Evolutionary conservation across 2,888 invertebrate genomes (phyloP), one percentile per base, ranked within the genome.

Genomic region (Leptothorax acervorum): DNA sequence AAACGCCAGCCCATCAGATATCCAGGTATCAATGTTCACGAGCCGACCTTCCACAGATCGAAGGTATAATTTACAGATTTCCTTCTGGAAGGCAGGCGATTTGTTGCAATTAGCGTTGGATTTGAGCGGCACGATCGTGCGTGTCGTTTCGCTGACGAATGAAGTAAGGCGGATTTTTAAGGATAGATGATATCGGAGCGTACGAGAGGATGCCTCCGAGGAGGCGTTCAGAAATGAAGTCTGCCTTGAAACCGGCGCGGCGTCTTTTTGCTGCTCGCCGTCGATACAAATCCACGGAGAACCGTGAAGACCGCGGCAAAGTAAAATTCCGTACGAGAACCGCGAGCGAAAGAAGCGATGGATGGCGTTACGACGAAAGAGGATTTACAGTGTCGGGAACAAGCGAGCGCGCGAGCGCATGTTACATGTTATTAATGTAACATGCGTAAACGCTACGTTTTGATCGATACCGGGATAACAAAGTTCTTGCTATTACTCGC

Each of bases 261-360:
- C 65, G 82, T 85, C 78, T 90, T 90, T 90, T 89, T 90, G 83
- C 86, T 2, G 42, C 51, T 12, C 53, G 53, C 42, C 87, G 87
- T 87, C 89, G 90, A 90, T 88, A 88, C 87, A 65, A 90, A 88
- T 88, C 88, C 90, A 90, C 84, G 87, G 60, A 88, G 82, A 85
- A 90, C 83, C 85, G 82, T 83, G 88, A 55, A 90, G 88, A 83
- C 45, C 75, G 82, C 76, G 87, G 57, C 84, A 18, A 75, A 81
- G 88, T 70, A 71, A 85, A 88, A 87, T 90, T 90, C 87, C 84
- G 48, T 11, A 78, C 23, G 23, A 23, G 23, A 23, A 23, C 35
- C 55, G 78, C 48, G 60, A 48, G 23, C 73, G 60, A 60, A 81
- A 71, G 60, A 81, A 82, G 73, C 82, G 73, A 45, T 70, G 42